These are phyloP conservation scores for Oceanodroma leucorhoa DNA, from an alignment of 2,797 vertebrate genomes.

Conservation along the genomic window DNA sequence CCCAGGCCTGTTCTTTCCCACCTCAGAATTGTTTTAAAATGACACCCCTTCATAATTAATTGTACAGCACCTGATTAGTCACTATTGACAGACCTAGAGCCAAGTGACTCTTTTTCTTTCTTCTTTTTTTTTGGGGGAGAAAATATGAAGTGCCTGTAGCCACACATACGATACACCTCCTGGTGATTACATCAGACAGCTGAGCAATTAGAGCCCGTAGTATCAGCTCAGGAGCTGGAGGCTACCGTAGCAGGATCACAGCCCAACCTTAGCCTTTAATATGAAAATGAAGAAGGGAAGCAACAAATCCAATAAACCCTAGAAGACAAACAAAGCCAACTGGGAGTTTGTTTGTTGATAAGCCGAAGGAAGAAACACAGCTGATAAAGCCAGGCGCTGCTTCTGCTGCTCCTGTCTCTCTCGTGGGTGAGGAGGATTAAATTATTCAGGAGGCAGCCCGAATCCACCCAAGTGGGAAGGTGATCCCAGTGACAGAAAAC, in stretches of 20 bases:
- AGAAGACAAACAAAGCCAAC: slow-evolving; percentile 55
- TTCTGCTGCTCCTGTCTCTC: not conserved
- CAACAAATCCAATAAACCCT: slow-evolving; percentile 49
- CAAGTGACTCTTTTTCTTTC: slow-evolving; percentile 1
- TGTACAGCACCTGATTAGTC: slow-evolving; percentile 64
- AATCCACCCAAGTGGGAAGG: not conserved
- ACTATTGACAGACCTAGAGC: slow-evolving; percentile 61
- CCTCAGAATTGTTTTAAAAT: slow-evolving; percentile 65
- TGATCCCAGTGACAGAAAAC: not conserved
- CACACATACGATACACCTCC: not conserved
- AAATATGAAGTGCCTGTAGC: slow-evolving; percentile 40
- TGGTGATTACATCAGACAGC: slow-evolving; percentile 44
- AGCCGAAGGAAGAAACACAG: not conserved
- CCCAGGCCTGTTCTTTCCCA: slow-evolving; percentile 64
- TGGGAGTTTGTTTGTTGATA: slow-evolving; percentile 43
- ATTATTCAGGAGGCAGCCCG: not conserved
- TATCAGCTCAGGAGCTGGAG: slow-evolving; percentile 18
- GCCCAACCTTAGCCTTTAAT: slow-evolving; percentile 40
- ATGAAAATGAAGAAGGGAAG: slow-evolving; percentile 61
- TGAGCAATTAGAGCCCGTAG: slow-evolving; percentile 33
- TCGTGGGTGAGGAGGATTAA: not conserved
- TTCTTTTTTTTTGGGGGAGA: not conserved
- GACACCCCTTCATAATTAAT: slow-evolving; percentile 68
- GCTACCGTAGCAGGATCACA: slow-evolving; percentile 35
- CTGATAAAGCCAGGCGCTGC: not conserved